Base-by-base conservation (phyloP, 2,888 invertebrate species). In the Phaedon cochleariae region DNA sequence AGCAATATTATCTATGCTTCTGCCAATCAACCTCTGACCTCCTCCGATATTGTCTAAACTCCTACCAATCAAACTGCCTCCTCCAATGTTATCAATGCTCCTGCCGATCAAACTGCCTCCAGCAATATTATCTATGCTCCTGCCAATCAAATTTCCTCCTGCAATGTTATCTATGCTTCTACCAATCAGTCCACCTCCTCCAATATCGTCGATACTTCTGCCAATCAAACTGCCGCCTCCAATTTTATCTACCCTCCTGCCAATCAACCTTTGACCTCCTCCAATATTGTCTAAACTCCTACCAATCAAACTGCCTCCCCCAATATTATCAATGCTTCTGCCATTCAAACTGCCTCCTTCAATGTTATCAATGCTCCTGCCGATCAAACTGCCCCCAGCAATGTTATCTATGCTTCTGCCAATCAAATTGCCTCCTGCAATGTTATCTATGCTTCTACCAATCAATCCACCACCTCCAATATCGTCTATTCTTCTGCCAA, bases 111-210 rank as follows among this genome's bases (percentile, higher is more conserved):
- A 52, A 31, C 41, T 48, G 12, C 51, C 54, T 10, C 49, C 57
- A n/a, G 57, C 57, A 57, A 62, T 57, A n/a, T 37, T 22, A 17
- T 62, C 62, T 0, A 62, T 18, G 46, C 54, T 55, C 26, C 62
- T 37, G 6, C 62, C 62, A 20, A 53, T 45, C 0, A 62, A 37
- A 5, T 15, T 31, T 1, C 49, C 55, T n/a, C 57, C 62, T n/a
- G 57, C 62, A 31, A 62, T 62, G 9, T 48, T 45, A 18, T 62
- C 62, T 7, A 62, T 12, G 34, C 54, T 54, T 18, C 62, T 54
- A 1, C 62, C 62, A 34, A 62, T 54, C 5, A 62, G 46, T 4
- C 49, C 20, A 5, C 41, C 34, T 3, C 60, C 60, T 7, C 41
- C 60, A 12, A 60, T 60, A 7, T 12, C n/a, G 2, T 60, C 60